Conservation (phyloP, 2,888 invertebrate genomes). For the Callosobruchus maculatus region DNA sequence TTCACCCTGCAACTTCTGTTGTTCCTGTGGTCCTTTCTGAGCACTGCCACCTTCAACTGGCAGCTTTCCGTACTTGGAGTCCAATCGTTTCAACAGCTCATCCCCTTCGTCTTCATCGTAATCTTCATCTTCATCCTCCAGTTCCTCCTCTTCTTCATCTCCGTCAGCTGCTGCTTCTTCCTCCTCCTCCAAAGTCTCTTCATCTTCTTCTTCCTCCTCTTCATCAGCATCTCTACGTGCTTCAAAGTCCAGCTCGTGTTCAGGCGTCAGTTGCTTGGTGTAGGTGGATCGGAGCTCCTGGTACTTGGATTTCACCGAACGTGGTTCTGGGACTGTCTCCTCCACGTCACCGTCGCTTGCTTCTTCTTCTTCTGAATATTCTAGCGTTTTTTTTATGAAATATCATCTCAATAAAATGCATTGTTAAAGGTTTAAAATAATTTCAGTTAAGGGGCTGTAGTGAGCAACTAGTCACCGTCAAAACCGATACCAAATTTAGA, state of each 20-base stretch:
- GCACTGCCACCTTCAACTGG: not conserved
- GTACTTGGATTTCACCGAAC: constrained; percentile 38
- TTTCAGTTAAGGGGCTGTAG: too few species aligned
- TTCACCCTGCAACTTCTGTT: not conserved
- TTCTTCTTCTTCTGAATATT: constrained; percentile 47
- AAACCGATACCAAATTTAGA: too few species aligned
- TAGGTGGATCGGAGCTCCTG: constrained; percentile 43
- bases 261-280: constrained; percentile 38
- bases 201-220: constrained; percentile 44
- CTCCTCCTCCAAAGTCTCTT: constrained; percentile 45
- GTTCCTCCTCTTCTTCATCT: constrained; percentile 50
- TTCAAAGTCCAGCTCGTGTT: constrained; percentile 35
- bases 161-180: constrained; percentile 44
- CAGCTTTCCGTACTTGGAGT: constrained; percentile 70
- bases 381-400: constrained; percentile 19
- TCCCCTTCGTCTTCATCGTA: constrained; percentile 62
- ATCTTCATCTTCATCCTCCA: constrained; percentile 50
- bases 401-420: not conserved
- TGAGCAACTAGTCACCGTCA: too few species aligned
- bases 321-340: constrained; percentile 20
- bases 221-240: constrained; percentile 31
- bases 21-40: not conserved
- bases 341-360: constrained; percentile 40
- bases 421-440: too few species aligned
- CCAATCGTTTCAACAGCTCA: constrained; percentile 65